Conservation (phyloP, 2,113 vertebrate species). For the Oryzias woworae region DNA sequence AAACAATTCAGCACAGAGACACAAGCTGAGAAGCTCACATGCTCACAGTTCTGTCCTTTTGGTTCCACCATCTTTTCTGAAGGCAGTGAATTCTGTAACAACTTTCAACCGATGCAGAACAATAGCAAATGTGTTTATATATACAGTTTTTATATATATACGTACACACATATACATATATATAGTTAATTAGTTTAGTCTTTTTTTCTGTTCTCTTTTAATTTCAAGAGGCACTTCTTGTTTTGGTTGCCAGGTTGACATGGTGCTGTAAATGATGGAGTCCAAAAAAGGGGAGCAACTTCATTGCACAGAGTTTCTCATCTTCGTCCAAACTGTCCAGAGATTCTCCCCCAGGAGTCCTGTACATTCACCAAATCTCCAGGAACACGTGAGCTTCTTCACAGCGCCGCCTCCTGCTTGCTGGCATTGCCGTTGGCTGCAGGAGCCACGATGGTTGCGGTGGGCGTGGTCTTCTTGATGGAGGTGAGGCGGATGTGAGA, state of each 20-base stretch:
- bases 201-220: neutral
- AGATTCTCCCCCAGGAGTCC: neutral
- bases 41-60: no score
- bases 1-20: no score
- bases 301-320: neutral
- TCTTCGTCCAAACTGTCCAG: neutral
- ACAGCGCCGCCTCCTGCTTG: slow-evolving; percentile 63
- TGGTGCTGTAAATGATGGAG: neutral
- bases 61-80: no score
- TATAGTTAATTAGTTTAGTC: neutral
- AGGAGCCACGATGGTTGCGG: slow-evolving; percentile 47
- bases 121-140: no score
- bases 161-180: neutral
- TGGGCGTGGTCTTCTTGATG: slow-evolving; percentile 83
- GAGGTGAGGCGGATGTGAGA: slow-evolving; percentile 90
- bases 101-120: no score
- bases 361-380: neutral
- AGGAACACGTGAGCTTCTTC: slow-evolving; percentile 1
- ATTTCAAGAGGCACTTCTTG: slow-evolving; percentile 45
- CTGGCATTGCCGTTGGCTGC: slow-evolving; percentile 42
- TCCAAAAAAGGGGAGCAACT: neutral
- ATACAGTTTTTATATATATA: no score
- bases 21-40: no score
- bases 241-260: slow-evolving; percentile 19
- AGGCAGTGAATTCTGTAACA: no score